phyloP scores from a whole-genome alignment of 2,888 invertebrate genomes.

The Diploptera punctata region DNA sequence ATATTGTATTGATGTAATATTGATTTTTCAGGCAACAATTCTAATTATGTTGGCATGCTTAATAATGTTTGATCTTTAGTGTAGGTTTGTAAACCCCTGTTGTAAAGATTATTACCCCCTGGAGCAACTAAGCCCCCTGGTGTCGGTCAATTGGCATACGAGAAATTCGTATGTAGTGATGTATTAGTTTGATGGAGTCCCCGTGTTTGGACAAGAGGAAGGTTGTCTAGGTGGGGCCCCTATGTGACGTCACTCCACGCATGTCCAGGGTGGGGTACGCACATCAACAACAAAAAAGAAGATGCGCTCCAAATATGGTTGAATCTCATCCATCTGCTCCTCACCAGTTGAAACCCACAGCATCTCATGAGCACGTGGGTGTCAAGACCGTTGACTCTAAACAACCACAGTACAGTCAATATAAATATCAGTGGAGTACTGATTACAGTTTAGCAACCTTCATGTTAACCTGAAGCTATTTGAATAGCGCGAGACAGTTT shows the following conservation, averaged over 20 bases:
- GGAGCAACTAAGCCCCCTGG: no score
- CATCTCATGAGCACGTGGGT: constrained; percentile 4
- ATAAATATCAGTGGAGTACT: background rate
- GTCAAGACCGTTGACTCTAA: constrained; percentile 13
- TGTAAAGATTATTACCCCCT: no score
- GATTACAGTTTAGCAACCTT: background rate
- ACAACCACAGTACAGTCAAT: constrained; percentile 18
- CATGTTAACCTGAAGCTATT: no score
- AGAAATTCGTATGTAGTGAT: background rate
- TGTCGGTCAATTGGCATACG: no score
- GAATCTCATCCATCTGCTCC: constrained; percentile 18
- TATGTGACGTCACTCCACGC: constrained; percentile 33
- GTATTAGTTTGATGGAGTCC: background rate
- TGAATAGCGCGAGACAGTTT: no score
- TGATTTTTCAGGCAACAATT: no score
- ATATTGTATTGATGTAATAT: no score
- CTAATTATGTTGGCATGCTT: no score
- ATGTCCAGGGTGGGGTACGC: constrained; percentile 18
- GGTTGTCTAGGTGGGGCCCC: constrained; percentile 35
- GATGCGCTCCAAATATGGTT: constrained; percentile 36
- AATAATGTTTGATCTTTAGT: no score
- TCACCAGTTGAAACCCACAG: background rate
- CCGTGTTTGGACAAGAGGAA: constrained; percentile 2
- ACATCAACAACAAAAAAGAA: constrained; percentile 10
- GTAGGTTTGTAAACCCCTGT: no score